Evolutionary conservation across 92 coral and sea anemone species (phyloP).

Genomic region (Parazoanthus atlanticus): DNA sequence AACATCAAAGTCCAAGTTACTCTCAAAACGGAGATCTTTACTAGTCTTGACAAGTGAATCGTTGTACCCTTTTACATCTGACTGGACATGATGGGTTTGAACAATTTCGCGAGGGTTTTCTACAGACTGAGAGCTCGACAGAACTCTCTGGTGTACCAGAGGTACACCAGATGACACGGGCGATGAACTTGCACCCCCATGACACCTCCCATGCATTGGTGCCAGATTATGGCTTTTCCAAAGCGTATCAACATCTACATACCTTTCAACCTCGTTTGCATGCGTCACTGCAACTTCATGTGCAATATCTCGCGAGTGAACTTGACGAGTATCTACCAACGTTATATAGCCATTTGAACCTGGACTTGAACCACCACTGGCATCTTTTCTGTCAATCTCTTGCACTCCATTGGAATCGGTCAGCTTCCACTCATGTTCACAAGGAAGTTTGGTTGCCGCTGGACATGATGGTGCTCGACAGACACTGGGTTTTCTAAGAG

Average conservation of each 20-base stretch:
- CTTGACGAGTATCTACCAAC: not conserved
- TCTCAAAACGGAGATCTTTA: not conserved
- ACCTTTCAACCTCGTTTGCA: slow-evolving; percentile 16
- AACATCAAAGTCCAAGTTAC: not conserved
- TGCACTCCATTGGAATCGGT: slow-evolving; percentile 2
- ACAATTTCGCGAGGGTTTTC: not conserved
- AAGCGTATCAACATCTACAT: not conserved
- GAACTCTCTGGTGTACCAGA: not conserved
- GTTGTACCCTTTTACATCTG: not conserved
- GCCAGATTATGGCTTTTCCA: not conserved
- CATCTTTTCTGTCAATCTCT: not conserved
- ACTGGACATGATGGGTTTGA: slow-evolving; percentile 10
- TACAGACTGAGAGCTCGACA: not conserved
- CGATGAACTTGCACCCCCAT: not conserved
- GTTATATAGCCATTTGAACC: slow-evolving; percentile 21
- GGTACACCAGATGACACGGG: not conserved
- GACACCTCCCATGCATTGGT: not conserved
- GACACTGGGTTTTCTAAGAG: slow-evolving; percentile 7
- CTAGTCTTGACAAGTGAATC: not conserved
- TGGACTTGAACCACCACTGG: slow-evolving; percentile 15
- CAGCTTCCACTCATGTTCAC: slow-evolving; percentile 37
- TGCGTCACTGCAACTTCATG: not conserved
- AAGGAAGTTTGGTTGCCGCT: slow-evolving; percentile 26
- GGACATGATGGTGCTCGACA: slow-evolving; percentile 42
- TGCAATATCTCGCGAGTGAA: not conserved